Percentiles rank a stretch among this genome's conserved stretches.
These are phyloP conservation scores for Butorides virescens DNA, from an alignment of 2,113 vertebrate genomes.

Conservation along the genomic window DNA sequence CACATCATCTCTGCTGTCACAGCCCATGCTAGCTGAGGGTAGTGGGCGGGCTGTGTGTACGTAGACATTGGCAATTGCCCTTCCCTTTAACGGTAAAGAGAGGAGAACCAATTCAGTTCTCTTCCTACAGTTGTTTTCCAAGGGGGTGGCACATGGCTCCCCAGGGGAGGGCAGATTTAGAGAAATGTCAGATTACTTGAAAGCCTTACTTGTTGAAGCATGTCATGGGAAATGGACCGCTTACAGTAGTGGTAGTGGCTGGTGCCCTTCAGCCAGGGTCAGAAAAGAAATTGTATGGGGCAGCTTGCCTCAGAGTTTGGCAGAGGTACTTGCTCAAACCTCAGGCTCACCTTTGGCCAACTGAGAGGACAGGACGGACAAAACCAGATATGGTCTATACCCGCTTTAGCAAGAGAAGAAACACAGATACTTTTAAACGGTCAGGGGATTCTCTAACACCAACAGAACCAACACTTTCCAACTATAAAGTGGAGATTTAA, in stretches of 20 bases:
- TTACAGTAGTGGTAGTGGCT: not conserved
- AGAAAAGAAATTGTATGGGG: not conserved
- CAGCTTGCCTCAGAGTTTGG: not conserved
- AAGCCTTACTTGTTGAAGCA: not conserved
- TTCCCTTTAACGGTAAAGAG: not conserved
- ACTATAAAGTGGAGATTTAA: fast-evolving
- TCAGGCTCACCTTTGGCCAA: not conserved
- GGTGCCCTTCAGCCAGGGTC: not conserved
- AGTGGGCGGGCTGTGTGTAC: not conserved
- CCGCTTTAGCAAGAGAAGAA: not conserved
- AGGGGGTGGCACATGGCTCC: not conserved
- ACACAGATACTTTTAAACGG: not conserved
- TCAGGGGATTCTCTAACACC: not conserved
- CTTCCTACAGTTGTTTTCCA: not conserved
- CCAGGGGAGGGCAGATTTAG: not conserved
- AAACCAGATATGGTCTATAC: not conserved
- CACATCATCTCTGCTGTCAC: not conserved
- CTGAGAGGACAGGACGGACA: not conserved
- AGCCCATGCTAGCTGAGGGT: not conserved
- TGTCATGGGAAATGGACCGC: not conserved
- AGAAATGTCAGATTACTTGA: not conserved
- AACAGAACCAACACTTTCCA: not conserved
- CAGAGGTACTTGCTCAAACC: not conserved
- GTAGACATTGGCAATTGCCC: not conserved
- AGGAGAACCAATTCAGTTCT: not conserved